phyloP scores from a whole-genome alignment of 2,888 invertebrate species.

The Latheticus oryzae region DNA sequence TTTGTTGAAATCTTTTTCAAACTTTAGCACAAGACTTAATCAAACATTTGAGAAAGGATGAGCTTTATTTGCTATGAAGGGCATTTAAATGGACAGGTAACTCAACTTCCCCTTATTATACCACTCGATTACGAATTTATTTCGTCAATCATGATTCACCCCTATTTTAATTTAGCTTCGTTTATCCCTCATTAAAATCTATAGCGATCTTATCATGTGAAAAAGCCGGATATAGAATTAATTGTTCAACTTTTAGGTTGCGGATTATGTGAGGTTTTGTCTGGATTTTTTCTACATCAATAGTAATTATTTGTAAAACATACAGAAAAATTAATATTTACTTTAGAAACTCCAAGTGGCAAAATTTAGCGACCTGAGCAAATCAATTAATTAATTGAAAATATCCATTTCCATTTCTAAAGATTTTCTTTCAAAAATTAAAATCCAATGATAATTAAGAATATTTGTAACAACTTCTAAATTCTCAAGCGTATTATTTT shows the following conservation, averaged over 20 bases:
- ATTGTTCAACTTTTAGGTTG: conserved; percentile 30
- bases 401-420: no score
- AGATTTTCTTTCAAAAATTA: no score
- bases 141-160: conserved; percentile 55
- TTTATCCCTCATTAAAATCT: conserved; percentile 49
- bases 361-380: no score
- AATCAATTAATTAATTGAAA: no score
- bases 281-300: no score
- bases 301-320: no score
- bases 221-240: conserved; percentile 44
- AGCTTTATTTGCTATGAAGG: conserved; percentile 34
- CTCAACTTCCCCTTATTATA: conserved; percentile 43
- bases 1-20: conserved; percentile 18
- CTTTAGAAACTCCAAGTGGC: no score
- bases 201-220: conserved; percentile 42
- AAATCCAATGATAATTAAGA: no score
- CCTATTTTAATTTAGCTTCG: conserved; percentile 52
- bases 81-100: conserved; percentile 38
- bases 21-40: conserved; percentile 25
- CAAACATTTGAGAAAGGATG: conserved; percentile 40
- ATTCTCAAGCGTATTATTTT: no score
- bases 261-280: no score
- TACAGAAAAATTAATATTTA: no score
- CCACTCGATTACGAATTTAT: conserved; percentile 56
- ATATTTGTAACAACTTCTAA: no score